A percentile compares a stretch with the other conserved stretches of the same genome.
phyloP scores from a whole-genome alignment of 2,888 invertebrate species.

The Orchestes rusci region DNA sequence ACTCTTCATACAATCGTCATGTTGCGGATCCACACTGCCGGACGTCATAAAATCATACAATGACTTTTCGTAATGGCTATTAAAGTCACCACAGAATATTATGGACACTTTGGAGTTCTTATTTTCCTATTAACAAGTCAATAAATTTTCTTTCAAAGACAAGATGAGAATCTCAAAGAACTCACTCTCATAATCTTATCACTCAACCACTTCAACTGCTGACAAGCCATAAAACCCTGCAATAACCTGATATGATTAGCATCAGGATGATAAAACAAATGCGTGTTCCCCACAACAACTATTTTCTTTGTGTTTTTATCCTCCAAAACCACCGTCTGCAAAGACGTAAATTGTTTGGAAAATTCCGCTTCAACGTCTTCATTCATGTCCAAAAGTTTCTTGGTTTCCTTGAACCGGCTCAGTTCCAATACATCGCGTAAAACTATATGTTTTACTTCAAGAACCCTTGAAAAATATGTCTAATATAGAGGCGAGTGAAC shows the following conservation, averaged over 20 bases:
- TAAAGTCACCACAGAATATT: constrained; percentile 88
- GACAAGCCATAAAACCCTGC: constrained; percentile 34
- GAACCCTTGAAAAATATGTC: constrained; percentile 39
- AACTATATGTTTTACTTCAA: constrained; percentile 48
- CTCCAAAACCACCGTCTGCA: constrained; percentile 54
- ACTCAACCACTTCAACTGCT: constrained; percentile 18
- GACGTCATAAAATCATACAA: constrained; percentile 71
- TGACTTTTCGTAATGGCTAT: constrained; percentile 75
- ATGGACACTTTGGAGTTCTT: constrained; percentile 35
- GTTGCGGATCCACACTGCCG: constrained; percentile 55
- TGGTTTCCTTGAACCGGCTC: constrained; percentile 49
- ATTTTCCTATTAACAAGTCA: no score
- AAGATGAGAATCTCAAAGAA: no score
- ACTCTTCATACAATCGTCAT: constrained; percentile 76
- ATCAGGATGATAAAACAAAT: constrained; percentile 87
- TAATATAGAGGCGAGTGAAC: background rate
- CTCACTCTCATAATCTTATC: no score
- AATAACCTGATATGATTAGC: constrained; percentile 82
- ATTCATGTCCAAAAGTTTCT: constrained; percentile 53
- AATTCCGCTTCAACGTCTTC: constrained; percentile 50
- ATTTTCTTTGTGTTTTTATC: constrained; percentile 48
- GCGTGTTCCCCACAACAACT: constrained; percentile 72
- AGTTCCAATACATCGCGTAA: constrained; percentile 53
- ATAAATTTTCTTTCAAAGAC: no score
- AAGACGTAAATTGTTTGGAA: constrained; percentile 55